Percentiles rank a stretch among this genome's conserved stretches.
These are phyloP conservation scores for Aphelinus certus DNA, from an alignment of 1,140 invertebrate genomes.

Conservation along the genomic window DNA sequence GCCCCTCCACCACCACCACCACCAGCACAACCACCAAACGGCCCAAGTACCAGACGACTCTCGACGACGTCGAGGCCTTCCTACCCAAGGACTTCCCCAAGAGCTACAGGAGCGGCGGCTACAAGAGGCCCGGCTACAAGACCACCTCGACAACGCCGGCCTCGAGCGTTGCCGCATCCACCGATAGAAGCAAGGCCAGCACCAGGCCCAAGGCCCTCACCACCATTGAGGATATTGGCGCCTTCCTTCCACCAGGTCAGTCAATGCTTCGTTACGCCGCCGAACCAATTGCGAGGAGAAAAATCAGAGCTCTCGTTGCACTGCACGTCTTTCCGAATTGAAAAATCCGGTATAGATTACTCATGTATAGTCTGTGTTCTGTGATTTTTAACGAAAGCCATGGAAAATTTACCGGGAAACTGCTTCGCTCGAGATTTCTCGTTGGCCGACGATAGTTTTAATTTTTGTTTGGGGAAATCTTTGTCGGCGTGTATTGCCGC, in stretches of 20 bases:
- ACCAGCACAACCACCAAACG: not conserved
- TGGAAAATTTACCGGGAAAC: no score
- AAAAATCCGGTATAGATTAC: no score
- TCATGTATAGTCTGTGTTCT: no score
- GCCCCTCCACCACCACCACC: not conserved
- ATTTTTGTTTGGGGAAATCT: no score
- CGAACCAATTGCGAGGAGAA: no score
- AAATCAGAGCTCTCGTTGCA: no score
- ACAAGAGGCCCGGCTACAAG: constrained; percentile 15
- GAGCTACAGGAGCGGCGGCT: constrained; percentile 21
- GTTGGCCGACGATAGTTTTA: no score
- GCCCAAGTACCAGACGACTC: constrained; percentile 37
- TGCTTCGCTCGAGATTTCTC: no score
- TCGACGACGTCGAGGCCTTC: constrained; percentile 46
- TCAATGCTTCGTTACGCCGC: not conserved
- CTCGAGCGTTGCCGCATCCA: constrained; percentile 17
- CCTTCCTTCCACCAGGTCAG: constrained; percentile 73
- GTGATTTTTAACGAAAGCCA: no score
- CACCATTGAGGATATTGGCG: constrained; percentile 66
- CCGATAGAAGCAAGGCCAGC: constrained; percentile 5
- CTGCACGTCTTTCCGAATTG: no score
- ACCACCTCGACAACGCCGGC: constrained; percentile 39
- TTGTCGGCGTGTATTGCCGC: no score
- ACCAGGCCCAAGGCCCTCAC: constrained; percentile 35
- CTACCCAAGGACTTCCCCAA: constrained; percentile 39